Evolutionary conservation across 2,797 vertebrate genomes (phyloP), one percentile per base, ranked within the genome.

Genomic region (Diglossa cyanea): DNA sequence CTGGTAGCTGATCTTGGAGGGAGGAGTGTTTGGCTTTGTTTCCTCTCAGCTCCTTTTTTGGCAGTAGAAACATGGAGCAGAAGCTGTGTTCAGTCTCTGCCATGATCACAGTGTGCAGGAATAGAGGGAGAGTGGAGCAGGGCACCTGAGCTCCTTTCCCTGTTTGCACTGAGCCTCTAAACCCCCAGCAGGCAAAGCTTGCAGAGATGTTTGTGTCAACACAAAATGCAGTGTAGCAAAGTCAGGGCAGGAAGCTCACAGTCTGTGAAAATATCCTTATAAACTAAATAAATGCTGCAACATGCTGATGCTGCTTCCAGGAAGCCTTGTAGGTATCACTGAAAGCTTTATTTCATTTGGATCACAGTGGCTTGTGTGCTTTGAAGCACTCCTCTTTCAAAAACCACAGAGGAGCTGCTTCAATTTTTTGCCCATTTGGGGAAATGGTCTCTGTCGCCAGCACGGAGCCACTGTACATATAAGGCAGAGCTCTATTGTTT

Each of bases 361-460:
- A 85, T 88, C 0, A 0, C 45, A 13, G 37, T 53, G 81, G 65
- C 55, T 18, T 53, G 50, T 83, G 62, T 76, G 62, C 76, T 79
- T 66, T 72, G 76, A 67, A 88, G 66, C 67, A 65, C 60, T 90
- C 92, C 93, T 93, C 73, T 67, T 91, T 76, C 33, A 63, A 75
- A 90, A 96, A 67, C 79, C 71, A 66, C 93, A 74, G 78, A 84
- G 35, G 60, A 85, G 86, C 68, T 77, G 94, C 74, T 88, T 93
- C 86, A 71, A 9, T 95, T 95, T 95, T 97, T 97, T 97, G 80
- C 67, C 97, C 97, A 96, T 97, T 96, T 98, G 97, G 91, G 97
- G 96, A 97, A 97, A 73, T 37, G 44, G 48, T 65, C 50, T 76
- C 62, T 65, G 75, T 80, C 26, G 47, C 86, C 91, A 62, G 92